phyloP scores from a whole-genome alignment of 2,888 invertebrate genomes.

The Apodemia duryi region DNA sequence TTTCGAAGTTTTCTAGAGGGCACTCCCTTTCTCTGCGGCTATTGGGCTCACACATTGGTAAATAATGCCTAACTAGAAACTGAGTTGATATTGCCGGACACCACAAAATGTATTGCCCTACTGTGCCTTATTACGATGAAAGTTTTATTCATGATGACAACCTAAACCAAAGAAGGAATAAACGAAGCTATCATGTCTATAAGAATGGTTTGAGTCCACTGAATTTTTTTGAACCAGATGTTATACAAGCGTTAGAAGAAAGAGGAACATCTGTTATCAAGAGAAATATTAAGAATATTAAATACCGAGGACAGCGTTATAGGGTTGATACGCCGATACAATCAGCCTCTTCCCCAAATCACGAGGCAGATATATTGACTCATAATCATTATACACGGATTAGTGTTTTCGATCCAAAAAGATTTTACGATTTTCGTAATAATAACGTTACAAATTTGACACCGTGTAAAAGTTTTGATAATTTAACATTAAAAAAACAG shows the following conservation, averaged over 20 bases:
- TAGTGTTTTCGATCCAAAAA: slow-evolving; percentile 58
- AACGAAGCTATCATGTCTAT: slow-evolving; percentile 72
- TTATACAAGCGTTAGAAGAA: slow-evolving; percentile 59
- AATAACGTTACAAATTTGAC: slow-evolving; percentile 56
- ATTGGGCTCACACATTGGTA: slow-evolving; percentile 28
- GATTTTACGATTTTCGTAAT: slow-evolving; percentile 60
- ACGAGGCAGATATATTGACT: slow-evolving; percentile 56
- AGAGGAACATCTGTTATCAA: slow-evolving; percentile 64
- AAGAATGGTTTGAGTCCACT: slow-evolving; percentile 64
- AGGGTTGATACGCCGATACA: slow-evolving; percentile 44
- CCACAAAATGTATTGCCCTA: slow-evolving; percentile 36
- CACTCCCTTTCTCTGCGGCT: slow-evolving; percentile 53
- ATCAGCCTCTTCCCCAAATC: slow-evolving; percentile 36
- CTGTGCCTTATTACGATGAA: slow-evolving; percentile 76
- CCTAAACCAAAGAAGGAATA: slow-evolving; percentile 69
- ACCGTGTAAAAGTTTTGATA: slow-evolving; percentile 72
- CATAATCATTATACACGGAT: slow-evolving; percentile 58
- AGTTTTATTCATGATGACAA: slow-evolving; percentile 72
- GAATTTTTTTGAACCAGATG: slow-evolving; percentile 51
- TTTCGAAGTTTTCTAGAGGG: slow-evolving; percentile 67
- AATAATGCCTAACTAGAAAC: slow-evolving; percentile 28
- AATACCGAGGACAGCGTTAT: slow-evolving; percentile 54
- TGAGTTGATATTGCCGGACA: slow-evolving; percentile 26
- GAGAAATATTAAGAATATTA: slow-evolving; percentile 65
- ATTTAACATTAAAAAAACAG: slow-evolving; percentile 55